These are phyloP conservation scores for Volucella inflata DNA, from an alignment of 2,888 invertebrate genomes.

Conservation along the genomic window DNA sequence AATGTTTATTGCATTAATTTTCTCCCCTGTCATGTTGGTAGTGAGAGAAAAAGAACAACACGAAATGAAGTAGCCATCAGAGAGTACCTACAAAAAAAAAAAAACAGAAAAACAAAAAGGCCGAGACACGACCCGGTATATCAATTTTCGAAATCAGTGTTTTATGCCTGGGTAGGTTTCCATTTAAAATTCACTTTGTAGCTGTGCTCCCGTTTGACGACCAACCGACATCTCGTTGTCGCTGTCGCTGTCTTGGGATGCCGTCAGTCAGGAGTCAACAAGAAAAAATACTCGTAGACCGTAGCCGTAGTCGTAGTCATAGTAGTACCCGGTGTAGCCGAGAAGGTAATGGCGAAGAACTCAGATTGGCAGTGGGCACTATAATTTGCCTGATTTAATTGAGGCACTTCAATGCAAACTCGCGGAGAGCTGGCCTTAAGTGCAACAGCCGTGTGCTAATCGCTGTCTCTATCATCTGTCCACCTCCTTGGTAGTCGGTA, in stretches of 20 bases:
- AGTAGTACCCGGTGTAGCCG: not conserved
- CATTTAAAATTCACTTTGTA: conserved; percentile 75
- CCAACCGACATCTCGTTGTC: not conserved
- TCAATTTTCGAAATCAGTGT: conserved; percentile 75
- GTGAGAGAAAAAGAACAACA: conserved; percentile 21
- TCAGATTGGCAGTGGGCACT: conserved; percentile 35
- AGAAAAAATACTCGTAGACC: conserved; percentile 6
- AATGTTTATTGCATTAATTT: conserved; percentile 76
- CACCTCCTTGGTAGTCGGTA: conserved; percentile 57
- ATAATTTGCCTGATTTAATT: conserved; percentile 75
- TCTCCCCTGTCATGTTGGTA: conserved; percentile 71
- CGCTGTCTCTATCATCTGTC: conserved; percentile 72
- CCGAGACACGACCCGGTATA: conserved; percentile 68
- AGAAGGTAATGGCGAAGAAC: too few species aligned
- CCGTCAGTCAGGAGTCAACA: conserved; percentile 67
- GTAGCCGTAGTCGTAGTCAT: not conserved
- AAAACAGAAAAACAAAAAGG: conserved; percentile 28
- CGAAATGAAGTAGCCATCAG: too few species aligned
- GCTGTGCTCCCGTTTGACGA: conserved; percentile 68
- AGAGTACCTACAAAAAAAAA: too few species aligned
- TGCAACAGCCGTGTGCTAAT: conserved; percentile 64
- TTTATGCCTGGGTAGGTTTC: conserved; percentile 75
- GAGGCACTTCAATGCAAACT: conserved; percentile 59
- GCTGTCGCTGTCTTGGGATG: conserved; percentile 36
- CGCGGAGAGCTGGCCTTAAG: conserved; percentile 24